Conservation (phyloP, 37 sponge, comb jelly and placozoan species). For the Dysidea cf. avara region DNA sequence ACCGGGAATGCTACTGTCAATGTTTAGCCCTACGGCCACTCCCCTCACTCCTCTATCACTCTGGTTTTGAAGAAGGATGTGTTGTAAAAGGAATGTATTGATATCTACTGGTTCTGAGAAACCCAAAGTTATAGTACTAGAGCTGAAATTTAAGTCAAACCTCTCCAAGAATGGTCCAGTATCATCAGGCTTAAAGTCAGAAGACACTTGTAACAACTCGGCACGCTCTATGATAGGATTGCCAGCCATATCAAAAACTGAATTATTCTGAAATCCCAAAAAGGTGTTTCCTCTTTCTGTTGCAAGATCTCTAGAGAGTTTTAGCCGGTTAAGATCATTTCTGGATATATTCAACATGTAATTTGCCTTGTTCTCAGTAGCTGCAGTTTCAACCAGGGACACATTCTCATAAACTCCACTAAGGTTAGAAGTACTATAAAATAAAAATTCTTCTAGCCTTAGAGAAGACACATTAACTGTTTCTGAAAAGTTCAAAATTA, state of each 20-base stretch:
- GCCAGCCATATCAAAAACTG: slow-evolving; percentile 64
- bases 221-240: slow-evolving; percentile 43
- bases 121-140: slow-evolving; percentile 37
- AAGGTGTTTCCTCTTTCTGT: slow-evolving; percentile 48
- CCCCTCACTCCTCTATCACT: slow-evolving; percentile 5
- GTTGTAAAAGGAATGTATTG: slow-evolving; percentile 38
- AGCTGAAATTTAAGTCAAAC: slow-evolving; percentile 59
- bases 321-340: slow-evolving; percentile 55
- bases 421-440: slow-evolving; percentile 29
- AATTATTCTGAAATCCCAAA: slow-evolving; percentile 41
- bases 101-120: slow-evolving; percentile 74
- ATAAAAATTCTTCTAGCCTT: slow-evolving; percentile 35
- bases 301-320: slow-evolving; percentile 34
- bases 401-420: slow-evolving; percentile 5
- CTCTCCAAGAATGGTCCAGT: slow-evolving; percentile 49
- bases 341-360: slow-evolving; percentile 27
- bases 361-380: slow-evolving; percentile 18
- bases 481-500: slow-evolving; percentile 80
- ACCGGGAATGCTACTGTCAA: slow-evolving; percentile 22
- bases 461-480: slow-evolving; percentile 56
- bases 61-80: slow-evolving; percentile 50
- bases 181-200: slow-evolving; percentile 51
- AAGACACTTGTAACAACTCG: slow-evolving; percentile 3
- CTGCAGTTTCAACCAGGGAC: slow-evolving; percentile 19
- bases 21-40: slow-evolving; percentile 28